A percentile compares a stretch with the other conserved stretches of the same genome.
Evolutionary conservation across 2,888 invertebrate genomes (phyloP).

Genomic region (Deilephila elpenor): DNA sequence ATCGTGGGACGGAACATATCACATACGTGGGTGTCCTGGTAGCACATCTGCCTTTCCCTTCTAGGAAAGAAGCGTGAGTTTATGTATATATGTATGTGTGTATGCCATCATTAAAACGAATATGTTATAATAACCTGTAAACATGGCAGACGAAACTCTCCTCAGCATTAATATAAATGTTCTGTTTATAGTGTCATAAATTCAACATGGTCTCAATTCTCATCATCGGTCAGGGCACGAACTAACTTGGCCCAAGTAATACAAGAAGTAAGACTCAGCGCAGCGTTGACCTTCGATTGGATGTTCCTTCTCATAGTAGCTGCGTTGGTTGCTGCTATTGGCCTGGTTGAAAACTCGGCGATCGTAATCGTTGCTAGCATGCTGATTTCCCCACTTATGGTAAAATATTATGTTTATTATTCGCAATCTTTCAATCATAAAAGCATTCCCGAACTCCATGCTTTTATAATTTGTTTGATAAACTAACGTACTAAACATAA

Average conservation of each 20-base stretch:
- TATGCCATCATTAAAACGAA: too few relatives aligned
- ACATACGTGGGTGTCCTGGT: too few relatives aligned
- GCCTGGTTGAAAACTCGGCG: slow-evolving; percentile 89
- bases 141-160: not conserved
- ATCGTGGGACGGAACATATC: too few relatives aligned
- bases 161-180: not conserved
- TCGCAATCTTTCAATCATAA: too few relatives aligned
- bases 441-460: too few relatives aligned
- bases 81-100: too few relatives aligned
- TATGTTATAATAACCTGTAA: too few relatives aligned
- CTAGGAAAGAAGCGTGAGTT: too few relatives aligned
- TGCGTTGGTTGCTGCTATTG: slow-evolving; percentile 90
- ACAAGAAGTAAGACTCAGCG: slow-evolving; percentile 87
- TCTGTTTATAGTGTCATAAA: slow-evolving; percentile 43
- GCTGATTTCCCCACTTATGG: slow-evolving; percentile 93
- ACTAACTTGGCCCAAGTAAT: slow-evolving; percentile 90
- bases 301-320: slow-evolving; percentile 88
- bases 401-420: slow-evolving; percentile 49
- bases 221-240: slow-evolving; percentile 87
- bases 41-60: too few relatives aligned
- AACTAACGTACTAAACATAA: too few relatives aligned
- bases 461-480: too few relatives aligned
- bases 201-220: slow-evolving; percentile 85
- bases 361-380: slow-evolving; percentile 91
- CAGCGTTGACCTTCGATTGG: slow-evolving; percentile 91